Base-by-base conservation (phyloP, 2,888 invertebrate genomes). In the Hydroisotoma schaefferi region DNA sequence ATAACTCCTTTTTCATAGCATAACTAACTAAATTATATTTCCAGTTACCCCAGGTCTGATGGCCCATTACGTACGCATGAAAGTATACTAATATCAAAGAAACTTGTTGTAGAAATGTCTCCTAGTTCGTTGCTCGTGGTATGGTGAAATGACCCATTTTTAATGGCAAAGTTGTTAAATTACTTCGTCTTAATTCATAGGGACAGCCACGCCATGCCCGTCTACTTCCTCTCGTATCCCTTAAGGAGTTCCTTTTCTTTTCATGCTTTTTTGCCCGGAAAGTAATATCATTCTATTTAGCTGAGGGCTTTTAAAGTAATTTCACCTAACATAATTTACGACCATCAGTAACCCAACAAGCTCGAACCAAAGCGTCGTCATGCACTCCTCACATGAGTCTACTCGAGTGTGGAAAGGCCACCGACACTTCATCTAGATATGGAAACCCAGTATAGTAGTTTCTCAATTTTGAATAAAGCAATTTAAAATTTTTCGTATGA, bases 151-250 rank as follows among this genome's bases (percentile, higher is more conserved):
- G 29, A 49, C 49, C 49, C 29, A 49, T 52, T 52, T 52, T 52
- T 33, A 52, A 52, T 52, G 37, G 52, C 23, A 52, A 52, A 52
- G 52, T 52, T 52, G 52, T 52, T 52, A 52, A 52, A 29, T 52
- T 33, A 52, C 37, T 52, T 22, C 33, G n/a, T 52, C 52, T 52
- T 52, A 52, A 37, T 29, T 52, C 22, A 49, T 23, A 18, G 5
- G n/a, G 26, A 27, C 23, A 49, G 49, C 10, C 49, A 28, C 28
- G 23, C 47, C 6, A 22, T 47, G 6, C 18, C 23, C 6, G 4
- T 23, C 6, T 18, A 10, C 23, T 47, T 8, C 23, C 6, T 47
- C 46, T 20, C 46, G 6, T 12, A 18, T 22, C 12, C 6, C 6
- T n/a, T 23, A 46, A 5, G 23, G 5, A 23, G 18, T 46, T 46